Percentiles rank a stretch among this genome's conserved stretches.
Conservation (phyloP, 2,888 invertebrate genomes). For the Lycophotia porphyrea region DNA sequence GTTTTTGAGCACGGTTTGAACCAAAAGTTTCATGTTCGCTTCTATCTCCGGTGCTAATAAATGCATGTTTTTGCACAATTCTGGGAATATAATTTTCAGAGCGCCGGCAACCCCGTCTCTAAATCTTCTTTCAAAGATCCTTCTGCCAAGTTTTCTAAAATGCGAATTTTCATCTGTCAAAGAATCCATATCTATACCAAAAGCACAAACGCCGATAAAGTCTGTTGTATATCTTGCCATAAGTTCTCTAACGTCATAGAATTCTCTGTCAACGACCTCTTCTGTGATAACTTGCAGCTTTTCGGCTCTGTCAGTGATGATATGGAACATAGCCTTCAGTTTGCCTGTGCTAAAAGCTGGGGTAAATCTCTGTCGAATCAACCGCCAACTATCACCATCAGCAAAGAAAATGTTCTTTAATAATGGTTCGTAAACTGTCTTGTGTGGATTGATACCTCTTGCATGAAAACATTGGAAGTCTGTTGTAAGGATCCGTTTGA, state of each 20-base stretch:
- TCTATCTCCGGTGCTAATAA: slow-evolving; percentile 80
- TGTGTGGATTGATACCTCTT: slow-evolving; percentile 80
- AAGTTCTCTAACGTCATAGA: slow-evolving; percentile 82
- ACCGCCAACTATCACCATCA: slow-evolving; percentile 84
- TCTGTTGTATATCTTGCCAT: slow-evolving; percentile 87
- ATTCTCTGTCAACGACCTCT: slow-evolving; percentile 74
- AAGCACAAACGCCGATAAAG: slow-evolving; percentile 85
- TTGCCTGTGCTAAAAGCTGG: slow-evolving; percentile 85
- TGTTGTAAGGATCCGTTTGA: slow-evolving; percentile 80
- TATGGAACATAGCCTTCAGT: slow-evolving; percentile 85
- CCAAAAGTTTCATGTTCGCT: slow-evolving; percentile 75
- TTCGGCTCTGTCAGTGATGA: slow-evolving; percentile 83
- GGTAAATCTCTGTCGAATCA: slow-evolving; percentile 83
- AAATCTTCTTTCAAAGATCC: slow-evolving; percentile 80
- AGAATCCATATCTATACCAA: slow-evolving; percentile 84
- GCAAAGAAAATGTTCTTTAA: slow-evolving; percentile 83
- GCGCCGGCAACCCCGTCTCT: slow-evolving; percentile 75
- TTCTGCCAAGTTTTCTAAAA: slow-evolving; percentile 82
- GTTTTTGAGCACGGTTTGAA: slow-evolving; percentile 76
- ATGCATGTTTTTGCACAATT: slow-evolving; percentile 77
- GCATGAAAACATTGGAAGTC: slow-evolving; percentile 82
- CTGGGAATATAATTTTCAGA: slow-evolving; percentile 82
- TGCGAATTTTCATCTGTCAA: slow-evolving; percentile 81
- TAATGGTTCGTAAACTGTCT: slow-evolving; percentile 81
- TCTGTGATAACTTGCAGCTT: slow-evolving; percentile 80